phyloP scores from a whole-genome alignment of 2,113 vertebrate genomes.

The Tyrannus savana region DNA sequence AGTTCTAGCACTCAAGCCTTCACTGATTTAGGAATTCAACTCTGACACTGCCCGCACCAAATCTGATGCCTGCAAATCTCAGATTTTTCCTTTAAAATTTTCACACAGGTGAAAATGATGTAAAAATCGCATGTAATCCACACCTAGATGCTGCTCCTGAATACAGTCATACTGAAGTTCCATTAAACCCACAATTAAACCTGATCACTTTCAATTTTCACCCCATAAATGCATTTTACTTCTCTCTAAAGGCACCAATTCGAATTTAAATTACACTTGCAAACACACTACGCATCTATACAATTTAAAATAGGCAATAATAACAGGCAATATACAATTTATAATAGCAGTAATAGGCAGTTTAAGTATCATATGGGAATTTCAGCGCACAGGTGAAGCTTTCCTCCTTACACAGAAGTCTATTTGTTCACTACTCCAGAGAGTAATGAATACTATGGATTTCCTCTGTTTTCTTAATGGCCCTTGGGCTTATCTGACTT shows the following conservation, averaged over 20 bases:
- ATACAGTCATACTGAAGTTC: background rate
- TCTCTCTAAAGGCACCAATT: background rate
- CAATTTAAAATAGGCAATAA: background rate
- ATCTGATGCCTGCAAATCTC: background rate
- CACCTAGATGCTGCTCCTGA: background rate
- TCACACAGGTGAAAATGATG: background rate
- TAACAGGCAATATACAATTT: background rate
- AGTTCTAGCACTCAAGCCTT: background rate
- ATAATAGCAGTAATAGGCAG: background rate
- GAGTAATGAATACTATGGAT: background rate
- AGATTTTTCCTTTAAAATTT: background rate
- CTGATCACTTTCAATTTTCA: background rate
- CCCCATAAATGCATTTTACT: background rate
- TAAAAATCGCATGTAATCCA: background rate
- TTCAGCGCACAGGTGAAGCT: background rate
- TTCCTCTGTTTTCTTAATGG: background rate
- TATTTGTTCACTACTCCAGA: background rate
- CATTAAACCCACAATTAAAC: background rate
- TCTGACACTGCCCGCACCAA: background rate
- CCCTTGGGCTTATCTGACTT: background rate
- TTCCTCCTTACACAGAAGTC: background rate
- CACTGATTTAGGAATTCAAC: background rate
- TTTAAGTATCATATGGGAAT: background rate
- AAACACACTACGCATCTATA: background rate
- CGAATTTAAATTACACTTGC: conserved; percentile 15